These are phyloP conservation scores for Lasioglossum marginatum DNA, from an alignment of 2,888 invertebrate genomes.

Conservation along the genomic window DNA sequence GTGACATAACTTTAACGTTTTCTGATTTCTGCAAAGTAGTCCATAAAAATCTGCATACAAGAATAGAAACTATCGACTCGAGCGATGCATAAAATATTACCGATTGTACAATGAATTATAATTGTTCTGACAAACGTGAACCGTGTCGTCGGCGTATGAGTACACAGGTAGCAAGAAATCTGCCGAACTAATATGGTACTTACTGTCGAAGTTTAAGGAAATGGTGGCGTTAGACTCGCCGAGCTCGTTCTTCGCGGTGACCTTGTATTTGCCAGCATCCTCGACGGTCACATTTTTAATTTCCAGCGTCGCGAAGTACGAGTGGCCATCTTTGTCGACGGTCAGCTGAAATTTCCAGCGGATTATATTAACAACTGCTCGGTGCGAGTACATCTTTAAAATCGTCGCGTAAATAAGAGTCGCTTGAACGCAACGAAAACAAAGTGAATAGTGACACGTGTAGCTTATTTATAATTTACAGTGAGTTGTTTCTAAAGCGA, in stretches of 20 bases:
- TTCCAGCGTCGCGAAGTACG: slow-evolving; percentile 96
- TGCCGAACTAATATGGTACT: slow-evolving; percentile 85
- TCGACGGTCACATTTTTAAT: slow-evolving; percentile 97
- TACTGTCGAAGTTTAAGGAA: slow-evolving; percentile 99
- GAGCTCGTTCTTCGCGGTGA: slow-evolving; percentile 98
- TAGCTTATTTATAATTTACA: not conserved
- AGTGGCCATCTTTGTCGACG: slow-evolving; percentile 96
- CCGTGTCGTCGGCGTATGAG: slow-evolving; percentile 25
- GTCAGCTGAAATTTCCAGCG: slow-evolving; percentile 88
- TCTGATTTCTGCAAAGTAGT: not conserved
- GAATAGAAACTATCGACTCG: not conserved
- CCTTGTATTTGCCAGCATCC: slow-evolving; percentile 98
- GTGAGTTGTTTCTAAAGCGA: not conserved
- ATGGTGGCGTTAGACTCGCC: slow-evolving; percentile 99
- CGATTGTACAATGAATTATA: slow-evolving; percentile 25
- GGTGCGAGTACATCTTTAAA: not conserved
- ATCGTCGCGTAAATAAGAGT: not conserved
- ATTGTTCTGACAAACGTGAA: slow-evolving; percentile 32
- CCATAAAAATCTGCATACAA: not conserved
- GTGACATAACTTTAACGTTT: not conserved
- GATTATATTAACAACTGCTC: not conserved
- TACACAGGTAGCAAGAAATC: slow-evolving; percentile 9
- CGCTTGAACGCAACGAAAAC: not conserved
- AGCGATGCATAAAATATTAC: not conserved
- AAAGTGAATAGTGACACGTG: not conserved